A percentile compares a stretch with the other conserved stretches of the same genome.
Evolutionary conservation across 1,140 invertebrate species (phyloP).

Genomic region (Armadillidium nasatum): DNA sequence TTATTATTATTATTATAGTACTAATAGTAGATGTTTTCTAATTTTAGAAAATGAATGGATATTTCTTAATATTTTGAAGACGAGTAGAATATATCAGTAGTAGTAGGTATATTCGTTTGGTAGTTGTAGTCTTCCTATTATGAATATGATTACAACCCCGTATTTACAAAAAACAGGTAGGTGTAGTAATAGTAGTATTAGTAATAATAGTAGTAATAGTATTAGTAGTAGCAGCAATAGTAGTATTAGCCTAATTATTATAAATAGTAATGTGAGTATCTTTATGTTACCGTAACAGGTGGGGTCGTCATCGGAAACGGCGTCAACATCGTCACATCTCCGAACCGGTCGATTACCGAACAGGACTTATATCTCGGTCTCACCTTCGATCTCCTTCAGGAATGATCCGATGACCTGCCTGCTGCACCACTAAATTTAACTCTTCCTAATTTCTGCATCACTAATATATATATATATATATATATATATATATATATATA

Average conservation of each 20-base stretch:
- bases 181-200: too few relatives aligned
- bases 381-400: conserved; percentile 81
- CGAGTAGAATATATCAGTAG: too few relatives aligned
- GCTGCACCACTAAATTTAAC: not conserved
- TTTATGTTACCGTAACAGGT: conserved; percentile 51
- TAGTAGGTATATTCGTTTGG: too few relatives aligned
- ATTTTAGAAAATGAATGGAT: too few relatives aligned
- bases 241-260: not conserved
- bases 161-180: too few relatives aligned
- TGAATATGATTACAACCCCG: too few relatives aligned
- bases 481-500: conserved; percentile 13
- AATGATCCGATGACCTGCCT: conserved; percentile 64
- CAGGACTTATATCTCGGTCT: conserved; percentile 76
- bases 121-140: too few relatives aligned
- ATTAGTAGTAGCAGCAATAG: too few relatives aligned
- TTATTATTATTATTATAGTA: too few relatives aligned
- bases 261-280: not conserved
- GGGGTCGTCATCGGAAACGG: conserved; percentile 62
- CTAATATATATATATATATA: not conserved
- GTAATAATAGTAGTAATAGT: too few relatives aligned
- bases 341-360: conserved; percentile 73
- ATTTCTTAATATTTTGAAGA: too few relatives aligned
- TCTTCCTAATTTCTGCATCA: not conserved
- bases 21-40: too few relatives aligned
- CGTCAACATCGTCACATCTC: conserved; percentile 59